Base-by-base conservation (phyloP, 2,888 invertebrate genomes). In the Drosophila prolongata region DNA sequence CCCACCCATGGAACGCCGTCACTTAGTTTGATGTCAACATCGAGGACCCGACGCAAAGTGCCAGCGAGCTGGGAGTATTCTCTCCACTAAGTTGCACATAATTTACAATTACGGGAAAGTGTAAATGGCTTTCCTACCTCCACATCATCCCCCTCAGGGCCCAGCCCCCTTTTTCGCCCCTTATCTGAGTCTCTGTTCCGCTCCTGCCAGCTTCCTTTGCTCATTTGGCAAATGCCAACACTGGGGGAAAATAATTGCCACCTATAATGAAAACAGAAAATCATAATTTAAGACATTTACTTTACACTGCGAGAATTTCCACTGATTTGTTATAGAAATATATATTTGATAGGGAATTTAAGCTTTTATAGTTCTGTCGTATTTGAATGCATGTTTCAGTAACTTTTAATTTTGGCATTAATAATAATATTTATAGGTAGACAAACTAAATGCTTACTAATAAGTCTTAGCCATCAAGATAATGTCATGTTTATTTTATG, bases 61-160 rank as follows among this genome's bases (percentile, higher is more conserved):
- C 49, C 43, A 42, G 37, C 11, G 34, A 42, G 14, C 58, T 57
- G 46, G 52, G 44, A 67, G 40, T 54, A 37, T 35, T 46, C 40
- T 35, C 46, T 69, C 50, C 60, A 57, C 54, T 44, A 50, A 46
- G 56, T 62, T 72, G 74, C 71, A 73, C 86, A 82, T 83, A 81
- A 85, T 76, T 84, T 85, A 74, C 86, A 85, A 79, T 85, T 78
- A 82, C 69, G 54, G 52, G 76, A 60, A 78, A 84, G 84, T 81
- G 81, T 75, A 81, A 81, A 84, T 81, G 85, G 60, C 76, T 76
- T 75, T 81, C 43, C 53, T 56, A 43, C 65, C 55, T 66, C 54
- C 24, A 35, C 30, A 14, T 4, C 42, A 16, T 16, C 8, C 35
- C 19, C 34, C 14, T 8, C 38, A n/a, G 24, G 0, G 4, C 27